Evolutionary conservation across 2,797 vertebrate genomes (phyloP).

Genomic region (Ibycter americanus): DNA sequence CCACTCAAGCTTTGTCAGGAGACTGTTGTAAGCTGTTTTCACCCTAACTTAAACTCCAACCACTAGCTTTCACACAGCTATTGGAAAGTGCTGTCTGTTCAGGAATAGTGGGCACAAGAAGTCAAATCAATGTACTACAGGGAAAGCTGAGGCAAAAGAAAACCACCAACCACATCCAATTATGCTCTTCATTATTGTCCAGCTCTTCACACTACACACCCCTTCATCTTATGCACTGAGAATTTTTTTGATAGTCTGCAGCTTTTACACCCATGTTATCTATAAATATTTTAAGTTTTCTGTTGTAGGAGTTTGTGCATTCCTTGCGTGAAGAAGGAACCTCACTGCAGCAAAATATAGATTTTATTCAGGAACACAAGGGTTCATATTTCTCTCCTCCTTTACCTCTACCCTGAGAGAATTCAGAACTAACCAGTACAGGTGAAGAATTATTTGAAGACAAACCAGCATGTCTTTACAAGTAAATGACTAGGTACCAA

Average conservation of each 20-base stretch:
- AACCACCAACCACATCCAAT: neutral
- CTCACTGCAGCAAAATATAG: neutral
- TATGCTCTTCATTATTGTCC: neutral
- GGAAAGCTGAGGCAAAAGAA: neutral
- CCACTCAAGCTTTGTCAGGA: neutral
- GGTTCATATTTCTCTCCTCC: neutral
- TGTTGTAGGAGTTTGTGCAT: rapidly evolving
- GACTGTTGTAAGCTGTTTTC: neutral
- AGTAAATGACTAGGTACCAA: conserved; percentile 4
- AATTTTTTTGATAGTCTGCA: neutral
- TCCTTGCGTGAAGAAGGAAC: neutral
- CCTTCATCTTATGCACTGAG: neutral
- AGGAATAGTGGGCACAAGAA: neutral
- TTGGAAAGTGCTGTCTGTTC: neutral
- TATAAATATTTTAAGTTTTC: neutral
- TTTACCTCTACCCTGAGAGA: neutral
- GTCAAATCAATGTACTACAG: neutral
- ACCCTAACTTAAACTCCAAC: neutral
- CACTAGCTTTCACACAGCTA: neutral
- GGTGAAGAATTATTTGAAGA: neutral
- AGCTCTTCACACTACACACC: neutral
- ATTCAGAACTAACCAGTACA: neutral
- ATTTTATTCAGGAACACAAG: neutral
- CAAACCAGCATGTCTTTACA: conserved; percentile 22
- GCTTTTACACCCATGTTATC: neutral